Conservation (phyloP, 2,888 invertebrate genomes). For the Brachylomia viminalis region DNA sequence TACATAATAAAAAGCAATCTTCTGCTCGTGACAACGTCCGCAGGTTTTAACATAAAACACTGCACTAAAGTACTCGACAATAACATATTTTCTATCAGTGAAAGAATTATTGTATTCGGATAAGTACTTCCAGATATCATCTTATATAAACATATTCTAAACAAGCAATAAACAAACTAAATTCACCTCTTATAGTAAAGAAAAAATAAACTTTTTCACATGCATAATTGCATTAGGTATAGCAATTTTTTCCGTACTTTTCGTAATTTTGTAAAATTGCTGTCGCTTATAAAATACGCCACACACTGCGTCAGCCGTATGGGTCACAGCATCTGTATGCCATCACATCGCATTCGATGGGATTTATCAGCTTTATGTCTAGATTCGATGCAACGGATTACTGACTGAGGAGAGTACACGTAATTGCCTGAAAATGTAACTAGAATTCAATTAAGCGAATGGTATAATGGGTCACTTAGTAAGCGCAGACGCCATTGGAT, state of each 20-base stretch:
- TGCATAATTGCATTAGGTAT: too few species aligned
- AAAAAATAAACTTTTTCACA: too few species aligned
- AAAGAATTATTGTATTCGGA: too few species aligned
- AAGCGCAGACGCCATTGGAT: neutral
- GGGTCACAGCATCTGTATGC: constrained; percentile 56
- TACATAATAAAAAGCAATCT: too few species aligned
- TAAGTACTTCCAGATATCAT: too few species aligned
- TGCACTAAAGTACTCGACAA: too few species aligned
- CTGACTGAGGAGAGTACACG: constrained; percentile 7
- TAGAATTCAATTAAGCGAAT: constrained; percentile 16
- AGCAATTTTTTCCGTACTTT: neutral
- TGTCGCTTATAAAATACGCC: neutral
- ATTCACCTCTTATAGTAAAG: too few species aligned
- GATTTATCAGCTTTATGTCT: constrained; percentile 62
- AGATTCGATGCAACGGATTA: constrained; percentile 40
- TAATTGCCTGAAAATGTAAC: constrained; percentile 39
- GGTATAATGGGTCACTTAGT: constrained; percentile 1
- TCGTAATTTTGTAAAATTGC: constrained; percentile 12
- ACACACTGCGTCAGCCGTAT: constrained; percentile 47
- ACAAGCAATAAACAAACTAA: too few species aligned
- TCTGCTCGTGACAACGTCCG: too few species aligned
- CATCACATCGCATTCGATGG: constrained; percentile 50
- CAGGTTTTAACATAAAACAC: too few species aligned
- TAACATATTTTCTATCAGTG: too few species aligned
- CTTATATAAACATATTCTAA: too few species aligned